Evolutionary conservation across 1,140 invertebrate genomes (phyloP), one percentile per base, ranked within the genome.

Genomic region (Drosophila santomea): DNA sequence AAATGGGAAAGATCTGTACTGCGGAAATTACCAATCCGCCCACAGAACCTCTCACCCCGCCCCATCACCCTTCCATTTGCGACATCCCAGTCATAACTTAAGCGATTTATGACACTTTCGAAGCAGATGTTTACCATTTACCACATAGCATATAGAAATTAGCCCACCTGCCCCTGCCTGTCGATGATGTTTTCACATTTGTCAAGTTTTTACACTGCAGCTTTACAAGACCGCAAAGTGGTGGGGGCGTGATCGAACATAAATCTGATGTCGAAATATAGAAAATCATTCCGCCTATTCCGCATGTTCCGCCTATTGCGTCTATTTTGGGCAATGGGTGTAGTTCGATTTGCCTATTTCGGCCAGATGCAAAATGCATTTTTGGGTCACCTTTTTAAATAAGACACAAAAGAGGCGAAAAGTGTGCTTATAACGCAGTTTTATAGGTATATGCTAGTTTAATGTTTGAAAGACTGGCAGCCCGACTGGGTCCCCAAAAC

Each of bases 311-410:
- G 25, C 38, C 23, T 61, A 72, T 55, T 63, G 41, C 52, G 20
- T 43, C 28, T 35, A 32, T 25, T 25, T 25, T 0, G 25, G 25
- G 25, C 25, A 32, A 23, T 54, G 32, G 36, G 15, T 51, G 55
- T 36, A 59, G 23, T 59, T 62, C 38, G 32, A 75, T 63, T 59
- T 54, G 25, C 28, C 20, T 69, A 20, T 69, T 50, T 57, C 58
- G 54, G 61, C 58, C 74, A 75, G 48, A 61, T 85, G 81, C 74
- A 77, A 74, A 60, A 56, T 85, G 81, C 81, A 85, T 52, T 85
- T 83, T 85, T 85, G 85, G 81, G 81, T 84, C 81, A 84, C 78
- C 63, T 85, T 85, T 85, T 85, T 77, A 66, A 80, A 64, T 73
- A 78, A 52, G 41, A 59, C 52, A 58, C 41, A 81, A 57, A 15